Percentiles rank a stretch among this genome's conserved stretches.
These are phyloP conservation scores for Phalera bucephala DNA, from an alignment of 2,888 invertebrate genomes.

Conservation along the genomic window DNA sequence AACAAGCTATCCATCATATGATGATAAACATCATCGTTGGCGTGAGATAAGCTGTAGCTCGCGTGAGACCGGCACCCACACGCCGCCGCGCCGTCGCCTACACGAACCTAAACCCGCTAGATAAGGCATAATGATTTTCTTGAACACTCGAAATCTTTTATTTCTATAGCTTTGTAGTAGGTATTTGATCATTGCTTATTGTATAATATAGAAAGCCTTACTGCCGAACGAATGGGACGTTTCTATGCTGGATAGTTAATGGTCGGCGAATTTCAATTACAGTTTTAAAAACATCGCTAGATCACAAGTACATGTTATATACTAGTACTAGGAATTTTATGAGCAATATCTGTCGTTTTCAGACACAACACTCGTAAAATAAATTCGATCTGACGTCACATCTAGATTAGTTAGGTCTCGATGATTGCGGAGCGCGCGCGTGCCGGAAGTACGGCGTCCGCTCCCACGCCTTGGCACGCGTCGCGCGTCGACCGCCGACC, in stretches of 20 bases:
- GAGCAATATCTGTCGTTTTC: background rate
- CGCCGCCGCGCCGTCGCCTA: constrained; percentile 25
- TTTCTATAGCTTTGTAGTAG: too few species aligned
- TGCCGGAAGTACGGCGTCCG: constrained; percentile 66
- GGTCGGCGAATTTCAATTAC: too few species aligned
- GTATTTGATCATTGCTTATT: too few species aligned
- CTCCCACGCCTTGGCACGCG: constrained; percentile 76
- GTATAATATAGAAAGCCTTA: too few species aligned
- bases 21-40: constrained; percentile 58
- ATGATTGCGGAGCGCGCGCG: constrained; percentile 32
- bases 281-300: too few species aligned
- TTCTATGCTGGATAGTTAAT: too few species aligned
- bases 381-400: constrained; percentile 10
- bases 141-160: background rate
- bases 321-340: background rate
- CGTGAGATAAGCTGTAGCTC: constrained; percentile 34
- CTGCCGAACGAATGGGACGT: too few species aligned
- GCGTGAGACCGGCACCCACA: constrained; percentile 35
- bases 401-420: constrained; percentile 16
- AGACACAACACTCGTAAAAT: constrained; percentile 1
- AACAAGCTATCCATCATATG: constrained; percentile 52
- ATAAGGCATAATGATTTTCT: constrained; percentile 24
- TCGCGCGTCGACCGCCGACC: constrained; percentile 24
- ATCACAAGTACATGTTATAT: too few species aligned
- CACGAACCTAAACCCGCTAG: constrained; percentile 25